Conservation (phyloP, 1,140 invertebrate species). For the Watersipora subatra region DNA sequence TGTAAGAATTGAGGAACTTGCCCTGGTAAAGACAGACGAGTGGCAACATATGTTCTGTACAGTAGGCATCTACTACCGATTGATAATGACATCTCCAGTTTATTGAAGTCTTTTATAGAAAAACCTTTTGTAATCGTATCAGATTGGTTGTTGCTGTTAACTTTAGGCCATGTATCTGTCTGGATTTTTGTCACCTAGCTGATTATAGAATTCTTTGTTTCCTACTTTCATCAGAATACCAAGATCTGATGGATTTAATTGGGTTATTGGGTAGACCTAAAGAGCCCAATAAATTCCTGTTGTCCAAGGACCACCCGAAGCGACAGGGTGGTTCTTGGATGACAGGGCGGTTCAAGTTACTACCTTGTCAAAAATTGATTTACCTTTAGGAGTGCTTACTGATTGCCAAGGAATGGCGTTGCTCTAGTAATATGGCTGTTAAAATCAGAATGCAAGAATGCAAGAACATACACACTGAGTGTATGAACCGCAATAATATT, state of each 20-base stretch:
- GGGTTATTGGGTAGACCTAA: too few species aligned
- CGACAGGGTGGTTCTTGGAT: too few species aligned
- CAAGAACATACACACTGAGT: too few species aligned
- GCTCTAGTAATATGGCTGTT: too few species aligned
- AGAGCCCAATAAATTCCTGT: too few species aligned
- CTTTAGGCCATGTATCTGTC: not conserved
- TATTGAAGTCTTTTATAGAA: not conserved
- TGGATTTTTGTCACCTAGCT: not conserved
- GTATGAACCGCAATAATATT: too few species aligned
- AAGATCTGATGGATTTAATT: not conserved
- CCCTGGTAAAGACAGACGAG: not conserved
- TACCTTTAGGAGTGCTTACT: too few species aligned
- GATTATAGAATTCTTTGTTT: not conserved
- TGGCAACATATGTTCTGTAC: not conserved
- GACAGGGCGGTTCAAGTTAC: too few species aligned
- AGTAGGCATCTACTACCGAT: not conserved
- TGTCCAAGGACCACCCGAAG: too few species aligned
- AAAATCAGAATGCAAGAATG: too few species aligned
- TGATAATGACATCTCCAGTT: not conserved
- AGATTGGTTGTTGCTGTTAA: not conserved
- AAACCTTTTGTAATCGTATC: not conserved
- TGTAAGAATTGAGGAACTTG: slow-evolving; percentile 32
- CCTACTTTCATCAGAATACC: not conserved
- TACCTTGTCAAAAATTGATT: too few species aligned
- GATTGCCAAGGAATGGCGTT: too few species aligned